These are phyloP conservation scores for Thamnaconus septentrionalis DNA, from an alignment of 2,113 vertebrate species.

Conservation along the genomic window DNA sequence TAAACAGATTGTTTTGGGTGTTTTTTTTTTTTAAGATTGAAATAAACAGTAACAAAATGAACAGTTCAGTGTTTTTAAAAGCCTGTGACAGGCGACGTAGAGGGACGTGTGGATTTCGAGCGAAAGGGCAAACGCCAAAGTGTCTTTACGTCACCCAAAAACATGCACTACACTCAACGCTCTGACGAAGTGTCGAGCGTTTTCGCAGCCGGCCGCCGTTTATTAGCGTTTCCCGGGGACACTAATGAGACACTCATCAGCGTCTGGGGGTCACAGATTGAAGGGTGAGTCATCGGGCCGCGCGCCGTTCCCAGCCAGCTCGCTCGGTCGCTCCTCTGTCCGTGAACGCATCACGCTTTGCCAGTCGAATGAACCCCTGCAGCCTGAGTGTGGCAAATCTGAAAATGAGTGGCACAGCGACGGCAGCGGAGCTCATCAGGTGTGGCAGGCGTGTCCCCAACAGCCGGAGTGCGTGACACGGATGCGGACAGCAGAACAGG, in stretches of 20 bases:
- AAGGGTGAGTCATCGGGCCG: conserved; percentile 39
- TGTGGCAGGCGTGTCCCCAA: conserved; percentile 34
- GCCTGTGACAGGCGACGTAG: too few relatives aligned
- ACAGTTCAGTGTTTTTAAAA: too few relatives aligned
- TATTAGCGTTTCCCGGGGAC: not conserved
- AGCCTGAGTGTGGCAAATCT: not conserved
- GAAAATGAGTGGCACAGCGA: conserved; percentile 7
- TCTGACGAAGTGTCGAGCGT: too few relatives aligned
- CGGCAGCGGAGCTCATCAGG: conserved; percentile 1
- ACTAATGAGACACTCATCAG: conserved; percentile 30
- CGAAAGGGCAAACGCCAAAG: too few relatives aligned
- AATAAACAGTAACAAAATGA: too few relatives aligned
- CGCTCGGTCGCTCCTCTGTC: conserved; percentile 10
- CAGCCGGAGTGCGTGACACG: conserved; percentile 11
- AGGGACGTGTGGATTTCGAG: too few relatives aligned
- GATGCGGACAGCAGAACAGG: conserved; percentile 15
- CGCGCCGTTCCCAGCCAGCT: conserved; percentile 21
- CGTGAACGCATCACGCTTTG: conserved; percentile 37
- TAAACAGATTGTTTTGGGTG: too few relatives aligned
- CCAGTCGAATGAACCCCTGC: conserved; percentile 40
- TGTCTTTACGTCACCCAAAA: too few relatives aligned
- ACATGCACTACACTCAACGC: too few relatives aligned
- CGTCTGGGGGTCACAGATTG: conserved; percentile 37
- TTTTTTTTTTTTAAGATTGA: too few relatives aligned
- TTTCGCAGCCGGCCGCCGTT: too few relatives aligned